phyloP scores from a whole-genome alignment of 2,797 vertebrate species.

The Cheracebus regulus region DNA sequence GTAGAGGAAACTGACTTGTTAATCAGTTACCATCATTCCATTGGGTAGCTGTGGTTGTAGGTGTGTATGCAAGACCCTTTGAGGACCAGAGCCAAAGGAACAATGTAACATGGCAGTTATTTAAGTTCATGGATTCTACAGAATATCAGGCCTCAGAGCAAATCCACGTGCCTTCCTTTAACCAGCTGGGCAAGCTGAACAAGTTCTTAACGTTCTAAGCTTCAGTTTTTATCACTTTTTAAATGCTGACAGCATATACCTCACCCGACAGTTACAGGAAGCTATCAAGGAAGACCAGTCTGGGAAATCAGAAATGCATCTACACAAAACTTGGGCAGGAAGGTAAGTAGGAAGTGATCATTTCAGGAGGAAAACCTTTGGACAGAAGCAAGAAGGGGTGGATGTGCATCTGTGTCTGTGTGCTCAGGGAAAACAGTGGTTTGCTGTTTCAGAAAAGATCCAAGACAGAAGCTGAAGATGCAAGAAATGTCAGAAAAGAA shows the following conservation, averaged over 20 bases:
- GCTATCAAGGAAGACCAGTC: neutral
- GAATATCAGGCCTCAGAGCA: neutral
- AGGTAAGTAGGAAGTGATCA: neutral
- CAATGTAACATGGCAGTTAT: neutral
- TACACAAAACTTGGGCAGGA: neutral
- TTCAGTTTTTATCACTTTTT: neutral
- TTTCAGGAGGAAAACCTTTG: neutral
- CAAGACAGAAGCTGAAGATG: neutral
- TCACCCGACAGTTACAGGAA: neutral
- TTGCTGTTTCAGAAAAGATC: neutral
- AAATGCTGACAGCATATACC: neutral
- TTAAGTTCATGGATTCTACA: neutral
- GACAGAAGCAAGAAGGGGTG: neutral
- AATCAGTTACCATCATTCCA: neutral
- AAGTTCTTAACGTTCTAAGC: neutral
- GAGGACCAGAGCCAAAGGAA: neutral
- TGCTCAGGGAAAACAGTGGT: neutral
- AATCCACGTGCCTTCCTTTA: neutral
- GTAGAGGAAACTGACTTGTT: neutral
- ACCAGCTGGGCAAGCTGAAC: neutral
- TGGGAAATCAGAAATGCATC: neutral
- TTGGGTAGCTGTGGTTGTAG: fast-evolving
- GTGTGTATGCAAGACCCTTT: fast-evolving
- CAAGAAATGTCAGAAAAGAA: neutral
- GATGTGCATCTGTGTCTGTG: fast-evolving